Conservation (phyloP, 1,140 invertebrate species). For the Brachionus asplanchnoidis region DNA sequence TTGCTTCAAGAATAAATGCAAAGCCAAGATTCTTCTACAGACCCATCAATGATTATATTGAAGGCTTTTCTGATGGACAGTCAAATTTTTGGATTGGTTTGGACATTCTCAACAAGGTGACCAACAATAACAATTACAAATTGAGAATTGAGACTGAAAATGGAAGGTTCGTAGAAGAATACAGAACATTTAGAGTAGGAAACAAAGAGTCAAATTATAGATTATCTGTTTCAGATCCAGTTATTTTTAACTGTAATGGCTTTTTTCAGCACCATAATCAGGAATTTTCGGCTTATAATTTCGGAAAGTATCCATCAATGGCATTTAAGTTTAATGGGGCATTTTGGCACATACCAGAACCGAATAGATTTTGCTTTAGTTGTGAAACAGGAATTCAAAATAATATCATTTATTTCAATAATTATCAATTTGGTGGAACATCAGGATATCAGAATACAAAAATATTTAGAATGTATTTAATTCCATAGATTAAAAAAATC, state of each 20-base stretch:
- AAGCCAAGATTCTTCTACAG: slow-evolving; percentile 2
- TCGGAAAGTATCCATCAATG: background rate
- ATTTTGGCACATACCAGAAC: background rate
- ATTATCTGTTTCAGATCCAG: background rate
- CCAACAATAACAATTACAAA: background rate
- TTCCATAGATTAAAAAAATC: background rate
- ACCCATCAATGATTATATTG: background rate
- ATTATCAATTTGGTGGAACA: background rate
- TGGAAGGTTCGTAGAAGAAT: background rate
- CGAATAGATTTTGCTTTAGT: too few species aligned
- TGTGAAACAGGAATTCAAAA: background rate
- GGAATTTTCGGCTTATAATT: background rate
- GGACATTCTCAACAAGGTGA: slow-evolving; percentile 15
- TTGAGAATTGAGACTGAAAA: slow-evolving; percentile 10
- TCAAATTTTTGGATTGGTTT: slow-evolving; percentile 39
- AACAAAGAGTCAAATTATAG: background rate
- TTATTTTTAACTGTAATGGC: background rate
- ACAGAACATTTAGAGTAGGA: background rate
- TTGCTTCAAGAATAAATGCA: slow-evolving; percentile 19
- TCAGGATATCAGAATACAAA: background rate
- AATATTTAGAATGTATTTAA: background rate
- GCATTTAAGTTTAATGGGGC: background rate
- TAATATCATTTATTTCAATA: background rate
- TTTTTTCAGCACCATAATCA: background rate
- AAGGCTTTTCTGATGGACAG: slow-evolving; percentile 30